These are phyloP conservation scores for Sebastes dallii DNA, from an alignment of 2,797 vertebrate species.

Conservation along the genomic window DNA sequence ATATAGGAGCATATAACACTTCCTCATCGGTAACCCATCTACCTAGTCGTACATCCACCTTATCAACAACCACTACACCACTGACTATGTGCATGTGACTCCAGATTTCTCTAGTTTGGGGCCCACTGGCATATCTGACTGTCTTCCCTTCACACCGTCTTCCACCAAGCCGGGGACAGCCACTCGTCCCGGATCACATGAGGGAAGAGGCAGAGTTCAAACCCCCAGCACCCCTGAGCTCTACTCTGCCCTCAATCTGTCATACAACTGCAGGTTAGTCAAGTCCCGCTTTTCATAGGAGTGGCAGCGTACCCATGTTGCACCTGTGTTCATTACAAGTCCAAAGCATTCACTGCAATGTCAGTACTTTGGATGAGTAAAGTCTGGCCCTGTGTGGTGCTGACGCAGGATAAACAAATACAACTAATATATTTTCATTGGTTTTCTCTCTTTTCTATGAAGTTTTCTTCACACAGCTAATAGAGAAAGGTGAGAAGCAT, in stretches of 20 bases:
- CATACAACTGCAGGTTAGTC: constrained; percentile 65
- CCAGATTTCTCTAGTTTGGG: constrained; percentile 59
- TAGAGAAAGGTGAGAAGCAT: not conserved
- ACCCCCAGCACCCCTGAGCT: constrained; percentile 83
- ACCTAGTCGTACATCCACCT: no score
- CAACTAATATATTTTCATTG: not conserved
- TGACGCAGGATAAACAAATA: not conserved
- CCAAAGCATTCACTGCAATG: not conserved
- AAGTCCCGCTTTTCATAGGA: not conserved
- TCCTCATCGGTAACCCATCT: no score
- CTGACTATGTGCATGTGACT: not conserved
- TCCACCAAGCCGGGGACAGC: constrained; percentile 18
- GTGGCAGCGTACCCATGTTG: not conserved
- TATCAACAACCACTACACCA: no score
- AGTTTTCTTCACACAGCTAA: not conserved
- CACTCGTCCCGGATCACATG: not conserved
- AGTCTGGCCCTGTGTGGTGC: not conserved
- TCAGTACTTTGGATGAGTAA: not conserved
- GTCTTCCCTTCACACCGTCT: constrained; percentile 58
- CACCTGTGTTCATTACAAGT: not conserved
- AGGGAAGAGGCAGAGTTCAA: constrained; percentile 46
- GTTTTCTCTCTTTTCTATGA: not conserved
- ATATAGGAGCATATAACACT: no score
- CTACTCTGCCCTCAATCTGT: constrained; percentile 74
- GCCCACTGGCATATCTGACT: constrained; percentile 56